Percentiles rank a stretch among this genome's conserved stretches.
phyloP scores from a whole-genome alignment of 2,888 invertebrate species.

The Latrodectus hesperus region DNA sequence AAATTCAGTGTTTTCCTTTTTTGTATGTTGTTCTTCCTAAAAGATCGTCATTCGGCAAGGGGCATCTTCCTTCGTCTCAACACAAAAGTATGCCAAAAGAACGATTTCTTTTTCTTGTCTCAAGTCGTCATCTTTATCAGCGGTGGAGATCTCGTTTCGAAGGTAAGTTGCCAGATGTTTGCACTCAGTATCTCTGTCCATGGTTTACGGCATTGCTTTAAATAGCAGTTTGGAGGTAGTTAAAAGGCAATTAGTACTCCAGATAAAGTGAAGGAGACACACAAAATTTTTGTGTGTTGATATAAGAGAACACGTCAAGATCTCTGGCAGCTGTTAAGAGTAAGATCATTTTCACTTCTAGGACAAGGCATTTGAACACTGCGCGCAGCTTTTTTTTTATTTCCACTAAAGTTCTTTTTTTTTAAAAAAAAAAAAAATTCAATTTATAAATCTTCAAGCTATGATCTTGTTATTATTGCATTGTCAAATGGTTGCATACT shows the following conservation, averaged over 20 bases:
- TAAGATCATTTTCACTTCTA: too few species aligned
- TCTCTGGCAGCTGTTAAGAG: background rate
- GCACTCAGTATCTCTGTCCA: slow-evolving; percentile 4
- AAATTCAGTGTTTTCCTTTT: too few species aligned
- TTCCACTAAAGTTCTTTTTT: too few species aligned
- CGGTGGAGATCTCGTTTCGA: background rate
- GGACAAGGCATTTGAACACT: too few species aligned
- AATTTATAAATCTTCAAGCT: too few species aligned
- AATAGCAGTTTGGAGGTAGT: slow-evolving; percentile 51
- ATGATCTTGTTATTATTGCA: too few species aligned
- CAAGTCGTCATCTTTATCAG: slow-evolving; percentile 44
- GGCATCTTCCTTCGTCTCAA: too few species aligned
- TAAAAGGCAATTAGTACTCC: slow-evolving; percentile 61
- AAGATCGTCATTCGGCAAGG: too few species aligned
- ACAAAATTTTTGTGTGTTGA: background rate
- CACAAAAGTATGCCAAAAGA: background rate
- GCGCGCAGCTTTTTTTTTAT: too few species aligned
- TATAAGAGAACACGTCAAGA: background rate
- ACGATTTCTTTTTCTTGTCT: background rate
- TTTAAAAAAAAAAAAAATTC: too few species aligned
- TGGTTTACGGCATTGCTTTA: slow-evolving; percentile 24
- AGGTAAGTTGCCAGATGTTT: slow-evolving; percentile 11
- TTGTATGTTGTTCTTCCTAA: too few species aligned
- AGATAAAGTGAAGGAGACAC: slow-evolving; percentile 47
- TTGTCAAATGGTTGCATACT: too few species aligned